Base-by-base conservation (phyloP, 2,797 vertebrate species). In the Corythornis leucogaster region DNA sequence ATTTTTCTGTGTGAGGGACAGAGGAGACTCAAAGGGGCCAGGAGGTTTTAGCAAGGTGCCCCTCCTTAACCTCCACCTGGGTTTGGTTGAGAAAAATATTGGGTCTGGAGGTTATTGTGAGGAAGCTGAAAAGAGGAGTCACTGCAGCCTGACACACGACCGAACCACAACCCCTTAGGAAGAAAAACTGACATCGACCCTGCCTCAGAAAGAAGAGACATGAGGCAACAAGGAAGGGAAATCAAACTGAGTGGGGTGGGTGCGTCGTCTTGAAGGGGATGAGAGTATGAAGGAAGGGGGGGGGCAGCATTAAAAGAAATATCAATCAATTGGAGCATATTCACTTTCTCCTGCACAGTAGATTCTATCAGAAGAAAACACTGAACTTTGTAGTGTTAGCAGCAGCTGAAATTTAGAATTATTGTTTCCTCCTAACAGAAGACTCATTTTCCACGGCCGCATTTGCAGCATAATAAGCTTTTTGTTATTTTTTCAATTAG, bases 401-500 rank as follows among this genome's bases (percentile, higher is more conserved):
- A 97, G 98, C 98, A 98, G 97, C 97, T 98, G 98, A 98, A 99
- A 98, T 98, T 98, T 98, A 97, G 97, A 98, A 98, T 98, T 98
- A 98, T 98, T 98, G 98, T 98, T 98, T 98, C 98, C 98, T 98
- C 96, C 97, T 98, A 98, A 98, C 98, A 98, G 98, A 99, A 98
- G 98, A 98, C 98, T 99, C 98, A 97, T 98, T 98, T 97, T 98
- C 98, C 97, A 98, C 97, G 98, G 98, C 98, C 97, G 97, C 98
- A 98, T 98, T 98, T 98, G 97, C 97, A 98, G 98, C 98, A 98
- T 98, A 98, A 98, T 98, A 98, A 98, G 98, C 98, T 99, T 99
- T 98, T 98, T 98, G 98, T 99, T 99, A 99, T 99, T 99, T 99
- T 99, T 99, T 99, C 99, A 99, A 99, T 99, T 99, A 99, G 99